phyloP scores from a whole-genome alignment of 2,888 invertebrate species.

The Diaprepes abbreviatus region DNA sequence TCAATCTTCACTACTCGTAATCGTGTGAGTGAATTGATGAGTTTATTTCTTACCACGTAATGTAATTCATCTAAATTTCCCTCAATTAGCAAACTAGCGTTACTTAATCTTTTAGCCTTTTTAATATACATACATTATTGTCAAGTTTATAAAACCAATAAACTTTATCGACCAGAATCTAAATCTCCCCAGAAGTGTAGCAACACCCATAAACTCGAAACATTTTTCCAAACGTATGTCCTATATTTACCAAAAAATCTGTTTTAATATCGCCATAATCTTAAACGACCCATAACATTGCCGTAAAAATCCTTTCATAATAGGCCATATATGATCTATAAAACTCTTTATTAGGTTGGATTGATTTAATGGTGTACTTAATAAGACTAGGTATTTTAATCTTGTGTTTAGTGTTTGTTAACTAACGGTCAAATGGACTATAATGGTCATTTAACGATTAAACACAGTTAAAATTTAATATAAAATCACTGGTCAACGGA shows the following conservation, averaged over 20 bases:
- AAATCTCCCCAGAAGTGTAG: background rate
- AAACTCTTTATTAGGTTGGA: slow-evolving; percentile 41
- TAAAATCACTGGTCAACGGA: too few species aligned
- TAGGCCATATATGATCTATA: slow-evolving; percentile 47
- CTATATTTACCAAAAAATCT: slow-evolving; percentile 45
- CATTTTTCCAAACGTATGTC: slow-evolving; percentile 34
- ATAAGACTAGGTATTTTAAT: slow-evolving; percentile 22
- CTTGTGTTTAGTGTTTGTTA: slow-evolving; percentile 8
- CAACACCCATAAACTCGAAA: slow-evolving; percentile 11
- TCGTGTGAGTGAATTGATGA: too few species aligned
- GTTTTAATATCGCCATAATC: slow-evolving; percentile 45
- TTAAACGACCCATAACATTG: slow-evolving; percentile 35
- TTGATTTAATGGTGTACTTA: slow-evolving; percentile 27
- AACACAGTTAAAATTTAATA: too few species aligned
- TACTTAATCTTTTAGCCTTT: too few species aligned
- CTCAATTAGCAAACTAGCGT: too few species aligned
- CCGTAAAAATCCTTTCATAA: slow-evolving; percentile 47
- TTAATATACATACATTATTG: too few species aligned
- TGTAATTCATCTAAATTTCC: too few species aligned
- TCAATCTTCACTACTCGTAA: too few species aligned
- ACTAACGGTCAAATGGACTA: background rate
- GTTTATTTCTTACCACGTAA: too few species aligned
- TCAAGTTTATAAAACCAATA: background rate
- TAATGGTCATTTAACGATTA: too few species aligned
- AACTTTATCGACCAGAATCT: background rate